These are phyloP conservation scores for Adoxophyes honmai DNA, from an alignment of 1,140 invertebrate genomes.

Conservation along the genomic window DNA sequence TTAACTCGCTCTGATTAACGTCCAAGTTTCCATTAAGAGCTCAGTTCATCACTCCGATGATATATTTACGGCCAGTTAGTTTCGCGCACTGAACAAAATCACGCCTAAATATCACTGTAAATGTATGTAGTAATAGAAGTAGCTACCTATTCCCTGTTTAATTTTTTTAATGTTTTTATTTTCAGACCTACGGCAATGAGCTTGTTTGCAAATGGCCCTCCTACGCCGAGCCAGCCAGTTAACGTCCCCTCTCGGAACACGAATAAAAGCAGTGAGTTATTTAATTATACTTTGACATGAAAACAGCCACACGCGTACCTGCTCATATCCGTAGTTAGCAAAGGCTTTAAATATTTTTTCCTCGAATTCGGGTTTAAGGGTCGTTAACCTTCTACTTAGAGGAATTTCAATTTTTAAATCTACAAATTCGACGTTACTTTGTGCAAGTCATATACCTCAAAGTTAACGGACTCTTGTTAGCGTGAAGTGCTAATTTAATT, in stretches of 20 bases:
- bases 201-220: constrained; percentile 75
- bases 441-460: neutral
- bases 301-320: neutral
- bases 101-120: too few species aligned
- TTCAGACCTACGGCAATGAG: constrained; percentile 78
- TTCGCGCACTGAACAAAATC: too few species aligned
- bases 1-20: constrained; percentile 16
- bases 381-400: neutral
- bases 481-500: constrained; percentile 1
- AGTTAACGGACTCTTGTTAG: neutral
- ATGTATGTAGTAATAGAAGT: neutral
- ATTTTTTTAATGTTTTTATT: constrained; percentile 17
- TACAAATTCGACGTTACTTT: too few species aligned
- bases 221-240: constrained; percentile 61
- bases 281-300: constrained; percentile 9
- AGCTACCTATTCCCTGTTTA: neutral
- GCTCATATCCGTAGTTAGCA: neutral
- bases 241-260: constrained; percentile 54
- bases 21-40: neutral
- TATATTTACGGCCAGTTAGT: too few species aligned
- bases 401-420: too few species aligned
- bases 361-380: neutral
- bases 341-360: neutral
- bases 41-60: too few species aligned
- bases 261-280: constrained; percentile 25